Conservation (phyloP, 1,140 invertebrate species). For the Pseudoatta argentina region DNA sequence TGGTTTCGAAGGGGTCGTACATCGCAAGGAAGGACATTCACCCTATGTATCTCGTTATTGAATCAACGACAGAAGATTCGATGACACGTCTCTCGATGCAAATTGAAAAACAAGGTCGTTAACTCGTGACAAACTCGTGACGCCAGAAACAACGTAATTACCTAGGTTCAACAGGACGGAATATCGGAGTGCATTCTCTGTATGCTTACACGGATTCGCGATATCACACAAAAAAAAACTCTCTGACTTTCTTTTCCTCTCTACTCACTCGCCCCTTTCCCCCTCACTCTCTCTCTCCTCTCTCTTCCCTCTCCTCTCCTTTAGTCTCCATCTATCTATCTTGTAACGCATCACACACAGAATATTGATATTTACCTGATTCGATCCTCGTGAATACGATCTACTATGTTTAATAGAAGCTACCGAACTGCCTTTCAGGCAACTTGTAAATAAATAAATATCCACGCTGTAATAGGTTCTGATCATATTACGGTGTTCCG, state of each 20-base stretch:
- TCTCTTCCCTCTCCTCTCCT: background rate
- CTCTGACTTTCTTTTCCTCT: background rate
- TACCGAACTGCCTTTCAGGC: constrained; percentile 60
- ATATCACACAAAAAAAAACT: background rate
- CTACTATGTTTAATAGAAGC: constrained; percentile 30
- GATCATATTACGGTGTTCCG: constrained; percentile 71
- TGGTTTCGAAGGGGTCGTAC: background rate
- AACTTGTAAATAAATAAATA: constrained; percentile 75
- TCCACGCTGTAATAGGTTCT: constrained; percentile 67
- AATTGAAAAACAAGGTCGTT: constrained; percentile 43
- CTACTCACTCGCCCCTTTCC: no score
- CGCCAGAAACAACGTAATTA: constrained; percentile 17
- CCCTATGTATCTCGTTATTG: constrained; percentile 30
- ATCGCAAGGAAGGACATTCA: background rate
- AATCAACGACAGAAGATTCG: constrained; percentile 51
- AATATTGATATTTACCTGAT: constrained; percentile 14
- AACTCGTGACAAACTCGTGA: constrained; percentile 20
- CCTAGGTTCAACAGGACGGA: background rate
- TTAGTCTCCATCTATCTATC: background rate
- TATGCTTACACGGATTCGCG: background rate
- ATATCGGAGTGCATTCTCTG: constrained; percentile 6
- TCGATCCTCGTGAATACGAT: constrained; percentile 14
- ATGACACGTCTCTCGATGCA: constrained; percentile 4
- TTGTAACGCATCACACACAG: background rate
- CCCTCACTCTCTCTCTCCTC: background rate